Conservation (phyloP, 2,113 vertebrate species). For the Hippocampus guttulatus region DNA sequence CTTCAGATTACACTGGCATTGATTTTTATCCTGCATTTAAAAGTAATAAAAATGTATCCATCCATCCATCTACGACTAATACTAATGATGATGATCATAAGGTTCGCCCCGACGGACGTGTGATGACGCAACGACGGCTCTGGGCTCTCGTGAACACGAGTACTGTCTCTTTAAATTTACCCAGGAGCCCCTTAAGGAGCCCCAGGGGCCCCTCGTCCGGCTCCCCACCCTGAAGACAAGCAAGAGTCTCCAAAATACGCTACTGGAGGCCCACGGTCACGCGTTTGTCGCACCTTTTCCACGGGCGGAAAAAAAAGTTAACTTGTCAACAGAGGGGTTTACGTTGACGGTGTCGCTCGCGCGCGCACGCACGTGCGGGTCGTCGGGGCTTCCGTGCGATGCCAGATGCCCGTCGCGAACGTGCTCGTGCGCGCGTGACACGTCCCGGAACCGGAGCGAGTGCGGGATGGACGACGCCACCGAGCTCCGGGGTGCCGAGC, state of each 20-base stretch:
- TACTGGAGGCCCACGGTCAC: conserved; percentile 61
- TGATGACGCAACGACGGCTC: conserved; percentile 4
- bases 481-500: conserved; percentile 66
- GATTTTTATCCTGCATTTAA: no score
- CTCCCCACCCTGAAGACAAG: conserved; percentile 87
- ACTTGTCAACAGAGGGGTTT: conserved; percentile 46
- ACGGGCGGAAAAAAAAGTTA: conserved; percentile 68
- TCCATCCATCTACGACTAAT: neutral
- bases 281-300: neutral
- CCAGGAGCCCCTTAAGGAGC: conserved; percentile 97
- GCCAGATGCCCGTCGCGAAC: conserved; percentile 19
- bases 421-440: conserved; percentile 48
- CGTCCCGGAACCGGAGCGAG: conserved; percentile 31
- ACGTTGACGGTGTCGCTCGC: neutral
- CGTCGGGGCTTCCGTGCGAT: conserved; percentile 4
- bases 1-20: no score
- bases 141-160: conserved; percentile 66
- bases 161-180: conserved; percentile 98
- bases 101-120: neutral
- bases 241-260: conserved; percentile 75
- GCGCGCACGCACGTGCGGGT: neutral
- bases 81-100: neutral
- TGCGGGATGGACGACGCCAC: conserved; percentile 1
- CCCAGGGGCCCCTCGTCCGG: conserved; percentile 91
- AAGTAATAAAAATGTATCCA: no score